A percentile compares a stretch with the other conserved stretches of the same genome.
Evolutionary conservation across 1,140 invertebrate genomes (phyloP).

Genomic region (Dinoponera quadriceps): DNA sequence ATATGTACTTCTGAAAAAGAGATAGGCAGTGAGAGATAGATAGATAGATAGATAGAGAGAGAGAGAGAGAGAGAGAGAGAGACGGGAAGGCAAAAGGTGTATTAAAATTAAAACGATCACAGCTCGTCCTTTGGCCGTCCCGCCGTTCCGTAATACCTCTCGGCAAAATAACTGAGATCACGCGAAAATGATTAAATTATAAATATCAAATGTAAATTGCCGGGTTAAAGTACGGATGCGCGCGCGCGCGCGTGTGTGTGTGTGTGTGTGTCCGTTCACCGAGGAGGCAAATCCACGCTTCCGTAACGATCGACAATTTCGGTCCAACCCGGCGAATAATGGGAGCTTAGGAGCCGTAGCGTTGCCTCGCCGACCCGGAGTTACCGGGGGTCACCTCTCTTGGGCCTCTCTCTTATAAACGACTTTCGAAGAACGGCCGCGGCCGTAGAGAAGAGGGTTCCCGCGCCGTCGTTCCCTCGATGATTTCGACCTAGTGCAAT

Average conservation of each 20-base stretch:
- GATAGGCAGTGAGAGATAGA: neutral
- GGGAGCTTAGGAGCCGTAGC: conserved; percentile 65
- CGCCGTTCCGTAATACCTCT: conserved; percentile 15
- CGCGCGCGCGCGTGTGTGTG: no score
- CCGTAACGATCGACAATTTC: conserved; percentile 62
- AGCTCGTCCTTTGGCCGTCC: conserved; percentile 1
- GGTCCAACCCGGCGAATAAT: conserved; percentile 63
- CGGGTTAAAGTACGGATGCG: conserved; percentile 32
- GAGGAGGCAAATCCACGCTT: conserved; percentile 48
- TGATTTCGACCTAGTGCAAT: conserved; percentile 77
- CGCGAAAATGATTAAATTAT: conserved; percentile 52
- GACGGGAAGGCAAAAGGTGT: no score
- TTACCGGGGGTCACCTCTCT: conserved; percentile 53
- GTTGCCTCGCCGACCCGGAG: conserved; percentile 41
- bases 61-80: no score
- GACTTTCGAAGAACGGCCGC: conserved; percentile 75
- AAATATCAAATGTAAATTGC: conserved; percentile 56
- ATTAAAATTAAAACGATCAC: conserved; percentile 19
- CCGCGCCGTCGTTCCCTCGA: conserved; percentile 62
- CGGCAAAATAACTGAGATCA: conserved; percentile 40
- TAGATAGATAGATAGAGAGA: no score
- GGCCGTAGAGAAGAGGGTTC: conserved; percentile 39
- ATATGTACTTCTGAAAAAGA: neutral
- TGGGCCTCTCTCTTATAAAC: conserved; percentile 64
- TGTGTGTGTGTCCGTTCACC: conserved; percentile 24